These are phyloP conservation scores for Synergus gifuensis DNA, from an alignment of 2,888 invertebrate genomes.

Conservation along the genomic window DNA sequence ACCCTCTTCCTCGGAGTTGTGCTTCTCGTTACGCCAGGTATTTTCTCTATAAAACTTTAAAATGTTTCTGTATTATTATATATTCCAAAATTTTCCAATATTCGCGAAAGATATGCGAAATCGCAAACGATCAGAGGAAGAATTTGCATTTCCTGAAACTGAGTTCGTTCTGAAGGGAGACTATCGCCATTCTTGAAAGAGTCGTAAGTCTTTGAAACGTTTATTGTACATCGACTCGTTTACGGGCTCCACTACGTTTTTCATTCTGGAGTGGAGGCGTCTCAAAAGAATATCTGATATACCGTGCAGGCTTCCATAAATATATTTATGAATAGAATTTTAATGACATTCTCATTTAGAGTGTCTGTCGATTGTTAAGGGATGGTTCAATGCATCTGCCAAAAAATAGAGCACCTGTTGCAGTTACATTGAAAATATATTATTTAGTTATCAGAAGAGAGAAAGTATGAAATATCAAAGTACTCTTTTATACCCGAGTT, in stretches of 20 bases:
- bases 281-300: conserved; percentile 17
- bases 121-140: conserved; percentile 48
- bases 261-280: conserved; percentile 15
- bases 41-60: not conserved
- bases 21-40: conserved; percentile 75
- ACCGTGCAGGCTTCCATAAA: conserved; percentile 10
- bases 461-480: not conserved
- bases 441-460: not conserved
- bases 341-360: conserved; percentile 37
- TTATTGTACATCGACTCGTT: conserved; percentile 47
- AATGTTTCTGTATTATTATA: no score
- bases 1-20: conserved; percentile 73
- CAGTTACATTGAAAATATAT: conserved; percentile 30
- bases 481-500: not conserved
- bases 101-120: no score
- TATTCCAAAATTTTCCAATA: no score
- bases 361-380: conserved; percentile 5
- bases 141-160: conserved; percentile 50
- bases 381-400: conserved; percentile 26
- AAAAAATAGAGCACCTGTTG: conserved; percentile 36
- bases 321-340: conserved; percentile 40
- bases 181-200: conserved; percentile 46
- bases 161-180: conserved; percentile 48
- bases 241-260: conserved; percentile 46
- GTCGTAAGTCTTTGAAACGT: conserved; percentile 48